These are phyloP conservation scores for Drosophila lowei DNA, from an alignment of 1,140 invertebrate genomes.

Conservation along the genomic window DNA sequence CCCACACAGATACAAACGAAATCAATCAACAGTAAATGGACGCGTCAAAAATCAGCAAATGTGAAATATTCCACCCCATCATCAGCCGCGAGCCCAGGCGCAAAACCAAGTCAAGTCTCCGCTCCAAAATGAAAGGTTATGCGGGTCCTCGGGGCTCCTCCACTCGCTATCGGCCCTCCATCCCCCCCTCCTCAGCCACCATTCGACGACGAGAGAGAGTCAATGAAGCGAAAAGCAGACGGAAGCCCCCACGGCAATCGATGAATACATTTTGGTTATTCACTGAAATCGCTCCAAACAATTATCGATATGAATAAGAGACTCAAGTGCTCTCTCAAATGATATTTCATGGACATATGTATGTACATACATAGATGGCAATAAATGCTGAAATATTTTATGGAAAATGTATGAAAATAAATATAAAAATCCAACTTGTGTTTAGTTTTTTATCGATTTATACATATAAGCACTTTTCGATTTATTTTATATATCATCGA, in stretches of 20 bases:
- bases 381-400: constrained; percentile 5
- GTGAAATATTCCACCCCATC: constrained; percentile 49
- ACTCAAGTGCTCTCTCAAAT: background rate
- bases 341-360: constrained; percentile 26
- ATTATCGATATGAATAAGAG: constrained; percentile 51
- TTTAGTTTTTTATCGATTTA: too few species aligned
- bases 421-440: too few species aligned
- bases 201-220: constrained; percentile 1
- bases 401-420: too few species aligned
- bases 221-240: constrained; percentile 19
- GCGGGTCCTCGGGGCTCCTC: constrained; percentile 34
- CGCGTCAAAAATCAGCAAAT: constrained; percentile 74
- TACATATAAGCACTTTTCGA: too few species aligned
- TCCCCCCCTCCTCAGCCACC: background rate
- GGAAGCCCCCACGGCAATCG: constrained; percentile 40
- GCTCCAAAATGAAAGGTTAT: constrained; percentile 34
- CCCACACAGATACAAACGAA: constrained; percentile 38
- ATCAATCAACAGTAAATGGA: constrained; percentile 74
- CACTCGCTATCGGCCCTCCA: background rate
- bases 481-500: too few species aligned
- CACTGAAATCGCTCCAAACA: constrained; percentile 47
- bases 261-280: constrained; percentile 51
- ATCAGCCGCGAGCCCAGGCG: background rate
- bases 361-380: background rate
- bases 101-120: background rate